Evolutionary conservation across 2,888 invertebrate species (phyloP).

Genomic region (Minunthozetes semirufus): DNA sequence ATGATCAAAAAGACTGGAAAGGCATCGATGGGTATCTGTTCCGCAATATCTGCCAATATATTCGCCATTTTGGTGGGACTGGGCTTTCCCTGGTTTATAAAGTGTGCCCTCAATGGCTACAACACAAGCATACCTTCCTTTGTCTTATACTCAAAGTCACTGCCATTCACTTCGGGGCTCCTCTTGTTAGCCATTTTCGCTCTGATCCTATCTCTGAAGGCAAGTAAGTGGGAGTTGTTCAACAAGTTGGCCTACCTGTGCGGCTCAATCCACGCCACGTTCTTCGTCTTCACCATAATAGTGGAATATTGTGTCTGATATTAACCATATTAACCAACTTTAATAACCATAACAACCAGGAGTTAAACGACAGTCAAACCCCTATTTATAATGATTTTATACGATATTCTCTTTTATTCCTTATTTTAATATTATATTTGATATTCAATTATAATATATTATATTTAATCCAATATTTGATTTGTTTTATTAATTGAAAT

Average conservation of each 20-base stretch:
- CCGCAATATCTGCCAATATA: constrained; percentile 34
- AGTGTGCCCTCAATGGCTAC: constrained; percentile 5
- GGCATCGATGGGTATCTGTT: constrained; percentile 34
- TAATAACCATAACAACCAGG: too few species aligned
- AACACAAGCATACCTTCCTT: neutral
- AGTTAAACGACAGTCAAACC: too few species aligned
- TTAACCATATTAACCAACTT: neutral
- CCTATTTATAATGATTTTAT: too few species aligned
- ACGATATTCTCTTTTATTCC: neutral
- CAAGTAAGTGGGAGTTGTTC: neutral
- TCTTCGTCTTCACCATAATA: neutral
- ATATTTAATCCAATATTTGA: too few species aligned
- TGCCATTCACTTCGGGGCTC: constrained; percentile 2
- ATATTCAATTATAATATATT: neutral
- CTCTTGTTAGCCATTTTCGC: neutral
- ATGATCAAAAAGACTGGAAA: constrained; percentile 26
- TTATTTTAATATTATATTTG: neutral
- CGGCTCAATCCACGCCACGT: neutral
- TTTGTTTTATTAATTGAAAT: too few species aligned
- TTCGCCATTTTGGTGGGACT: constrained; percentile 34
- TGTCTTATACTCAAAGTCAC: neutral
- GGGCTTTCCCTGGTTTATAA: constrained; percentile 33
- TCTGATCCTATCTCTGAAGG: neutral
- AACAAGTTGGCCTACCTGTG: neutral
- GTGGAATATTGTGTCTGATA: constrained; percentile 9